Evolutionary conservation across 2,797 vertebrate species (phyloP).

Genomic region (Pipistrellus pygmaeus): DNA sequence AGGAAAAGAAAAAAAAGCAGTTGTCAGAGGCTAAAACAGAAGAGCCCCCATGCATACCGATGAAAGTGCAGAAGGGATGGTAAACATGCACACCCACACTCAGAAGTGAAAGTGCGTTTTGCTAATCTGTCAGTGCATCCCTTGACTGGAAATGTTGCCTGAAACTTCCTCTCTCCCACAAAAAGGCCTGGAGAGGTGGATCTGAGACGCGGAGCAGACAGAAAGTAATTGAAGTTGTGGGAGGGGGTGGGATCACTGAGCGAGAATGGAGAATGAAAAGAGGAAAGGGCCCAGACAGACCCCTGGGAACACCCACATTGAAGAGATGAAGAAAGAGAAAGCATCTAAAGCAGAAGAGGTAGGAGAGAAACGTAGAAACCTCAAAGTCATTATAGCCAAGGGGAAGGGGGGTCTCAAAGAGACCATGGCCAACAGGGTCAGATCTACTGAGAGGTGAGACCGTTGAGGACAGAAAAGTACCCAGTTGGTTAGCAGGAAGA

Average conservation of each 20-base stretch:
- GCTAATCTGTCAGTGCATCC: slow-evolving; percentile 68
- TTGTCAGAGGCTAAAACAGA: slow-evolving; percentile 75
- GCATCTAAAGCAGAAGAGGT: not conserved
- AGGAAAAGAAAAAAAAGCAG: not conserved
- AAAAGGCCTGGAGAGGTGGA: slow-evolving; percentile 1
- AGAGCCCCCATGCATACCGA: slow-evolving; percentile 21
- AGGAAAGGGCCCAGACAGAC: not conserved
- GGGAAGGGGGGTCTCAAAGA: not conserved
- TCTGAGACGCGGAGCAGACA: not conserved
- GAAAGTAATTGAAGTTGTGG: not conserved
- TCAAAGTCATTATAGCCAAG: not conserved
- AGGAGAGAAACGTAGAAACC: not conserved
- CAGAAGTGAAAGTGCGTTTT: slow-evolving; percentile 85
- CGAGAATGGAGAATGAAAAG: not conserved
- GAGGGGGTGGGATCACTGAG: not conserved
- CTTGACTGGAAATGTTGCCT: not conserved
- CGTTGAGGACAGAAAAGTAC: not conserved
- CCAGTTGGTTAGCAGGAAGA: not conserved
- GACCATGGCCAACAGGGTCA: not conserved
- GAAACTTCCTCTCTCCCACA: slow-evolving; percentile 79
- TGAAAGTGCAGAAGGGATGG: slow-evolving; percentile 62
- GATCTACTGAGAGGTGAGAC: not conserved
- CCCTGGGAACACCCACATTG: not conserved
- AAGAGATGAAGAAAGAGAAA: not conserved
- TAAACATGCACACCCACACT: slow-evolving; percentile 54